Evolutionary conservation across 2,888 invertebrate genomes (phyloP).

Genomic region (Cenopis cana): DNA sequence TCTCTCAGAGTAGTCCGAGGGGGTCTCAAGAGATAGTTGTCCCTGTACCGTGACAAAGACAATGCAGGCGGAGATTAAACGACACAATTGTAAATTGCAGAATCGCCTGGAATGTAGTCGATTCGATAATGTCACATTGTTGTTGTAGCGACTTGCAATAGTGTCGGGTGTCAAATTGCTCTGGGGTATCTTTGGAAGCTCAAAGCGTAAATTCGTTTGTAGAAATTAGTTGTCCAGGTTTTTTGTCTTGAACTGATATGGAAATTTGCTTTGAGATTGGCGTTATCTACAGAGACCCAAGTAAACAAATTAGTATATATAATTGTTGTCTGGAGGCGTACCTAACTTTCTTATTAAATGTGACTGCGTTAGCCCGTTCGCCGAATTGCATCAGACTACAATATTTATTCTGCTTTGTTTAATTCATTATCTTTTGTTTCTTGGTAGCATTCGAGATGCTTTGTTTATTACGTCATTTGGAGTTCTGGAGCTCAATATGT

Average conservation of each 20-base stretch:
- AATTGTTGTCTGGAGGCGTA: constrained; percentile 2
- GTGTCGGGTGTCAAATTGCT: not conserved
- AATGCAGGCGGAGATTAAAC: constrained; percentile 25
- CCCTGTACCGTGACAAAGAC: constrained; percentile 17
- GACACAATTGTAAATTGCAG: constrained; percentile 34
- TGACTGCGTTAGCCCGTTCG: not conserved
- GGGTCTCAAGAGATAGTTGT: constrained; percentile 5
- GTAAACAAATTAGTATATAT: constrained; percentile 6
- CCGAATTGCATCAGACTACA: constrained; percentile 23
- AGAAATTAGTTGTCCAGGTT: not conserved
- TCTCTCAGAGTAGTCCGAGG: constrained; percentile 1
- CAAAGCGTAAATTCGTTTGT: not conserved
- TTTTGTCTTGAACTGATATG: not conserved
- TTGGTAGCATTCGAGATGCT: constrained; percentile 34
- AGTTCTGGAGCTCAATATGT: constrained; percentile 28
- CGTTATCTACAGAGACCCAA: not conserved
- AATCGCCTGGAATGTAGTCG: constrained; percentile 31
- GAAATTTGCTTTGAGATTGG: not conserved
- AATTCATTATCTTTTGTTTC: constrained; percentile 37
- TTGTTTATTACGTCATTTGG: constrained; percentile 57
- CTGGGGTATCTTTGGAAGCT: not conserved
- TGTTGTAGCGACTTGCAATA: not conserved
- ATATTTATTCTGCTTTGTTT: constrained; percentile 26
- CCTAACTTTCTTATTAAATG: not conserved
- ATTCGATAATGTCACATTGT: constrained; percentile 16